Base-by-base conservation (phyloP, 2,113 vertebrate species). In the Dasyurus viverrinus region DNA sequence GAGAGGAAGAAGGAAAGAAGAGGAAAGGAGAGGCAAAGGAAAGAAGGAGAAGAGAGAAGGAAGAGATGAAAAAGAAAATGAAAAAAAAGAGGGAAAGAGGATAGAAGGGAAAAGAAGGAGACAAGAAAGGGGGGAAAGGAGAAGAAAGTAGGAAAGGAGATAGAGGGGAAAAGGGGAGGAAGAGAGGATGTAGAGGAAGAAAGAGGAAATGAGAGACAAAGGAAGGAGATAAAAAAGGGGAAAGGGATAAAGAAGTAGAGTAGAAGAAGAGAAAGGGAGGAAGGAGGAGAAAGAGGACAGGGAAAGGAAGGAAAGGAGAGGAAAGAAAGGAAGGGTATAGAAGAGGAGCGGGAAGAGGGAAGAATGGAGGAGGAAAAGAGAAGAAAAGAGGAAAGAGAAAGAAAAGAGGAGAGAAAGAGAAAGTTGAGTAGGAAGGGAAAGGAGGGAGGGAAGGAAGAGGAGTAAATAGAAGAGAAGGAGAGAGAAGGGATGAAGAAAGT, bases 61-160 rank as follows among this genome's bases (percentile, higher is more conserved):
- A 50, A 24, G 3, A 0, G 48, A n/a, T 30, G 0, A 30, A 93
- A 53, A 9, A 42, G 42, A 0, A 25, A 26, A 94, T 91, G 27
- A 36, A 52, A 42, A 93, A 0, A 52, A 53, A 36, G 11, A 50
- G 0, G 1, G 48, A 2, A 12, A 0, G 47, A 6, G 48, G 48
- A 48, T 48, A 48, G 2, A 24, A 8, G 1, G 27, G 42, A 0
- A 19, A 0, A 2, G 4, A 25, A 0, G 9, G 0, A 48, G 3
- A 22, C 0, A 53, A 0, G 89, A 84, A n/a, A 11, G 2, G 68
- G 8, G 89, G 23, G 48, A 7, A 30, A 2, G 60, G 47, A 92
- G 47, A 47, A 53, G 91, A 91, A 53, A 22, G 91, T 68, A 6
- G 97, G 89, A 90, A 97, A 95, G 50, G 50, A 1, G 46, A 92